Evolutionary conservation across 2,888 invertebrate species (phyloP).

Genomic region (Hirtodrosophila alboralis): DNA sequence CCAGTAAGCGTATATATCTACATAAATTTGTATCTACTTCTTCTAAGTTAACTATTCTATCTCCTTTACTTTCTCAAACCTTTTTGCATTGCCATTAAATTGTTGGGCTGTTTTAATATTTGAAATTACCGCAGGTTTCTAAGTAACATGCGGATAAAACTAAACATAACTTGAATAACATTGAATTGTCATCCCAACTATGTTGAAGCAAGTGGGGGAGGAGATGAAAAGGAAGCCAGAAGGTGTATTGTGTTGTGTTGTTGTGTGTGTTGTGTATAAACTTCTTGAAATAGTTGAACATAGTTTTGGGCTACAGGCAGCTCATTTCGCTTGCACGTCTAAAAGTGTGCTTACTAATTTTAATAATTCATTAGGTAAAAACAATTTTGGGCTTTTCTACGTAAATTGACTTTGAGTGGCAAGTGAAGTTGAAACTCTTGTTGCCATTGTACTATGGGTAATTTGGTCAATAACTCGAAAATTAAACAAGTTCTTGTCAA

Average conservation of each 20-base stretch:
- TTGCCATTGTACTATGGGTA: conserved; percentile 12
- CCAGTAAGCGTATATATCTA: too few species aligned
- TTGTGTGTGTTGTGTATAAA: conserved; percentile 9
- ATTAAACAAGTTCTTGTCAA: too few species aligned
- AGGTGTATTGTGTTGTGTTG: neutral
- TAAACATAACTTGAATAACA: too few species aligned
- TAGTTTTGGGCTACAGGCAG: conserved; percentile 17
- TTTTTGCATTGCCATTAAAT: conserved; percentile 3
- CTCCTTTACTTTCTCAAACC: too few species aligned
- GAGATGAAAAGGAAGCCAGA: too few species aligned
- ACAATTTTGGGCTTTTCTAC: conserved; percentile 30
- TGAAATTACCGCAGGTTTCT: too few species aligned
- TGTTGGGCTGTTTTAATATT: neutral
- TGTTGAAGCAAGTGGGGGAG: too few species aligned
- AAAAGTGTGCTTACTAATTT: conserved; percentile 37
- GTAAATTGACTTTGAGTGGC: conserved; percentile 50
- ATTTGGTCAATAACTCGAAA: too few species aligned
- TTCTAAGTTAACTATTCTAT: too few species aligned
- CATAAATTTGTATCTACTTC: too few species aligned
- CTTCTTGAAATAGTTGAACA: conserved; percentile 43
- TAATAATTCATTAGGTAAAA: conserved; percentile 55
- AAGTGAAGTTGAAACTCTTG: conserved; percentile 23
- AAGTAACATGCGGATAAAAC: too few species aligned
- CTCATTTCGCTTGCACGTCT: conserved; percentile 21
- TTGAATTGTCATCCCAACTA: too few species aligned